These are phyloP conservation scores for Microcebus ravelobensis DNA, from an alignment of 2,113 vertebrate species.

Conservation along the genomic window DNA sequence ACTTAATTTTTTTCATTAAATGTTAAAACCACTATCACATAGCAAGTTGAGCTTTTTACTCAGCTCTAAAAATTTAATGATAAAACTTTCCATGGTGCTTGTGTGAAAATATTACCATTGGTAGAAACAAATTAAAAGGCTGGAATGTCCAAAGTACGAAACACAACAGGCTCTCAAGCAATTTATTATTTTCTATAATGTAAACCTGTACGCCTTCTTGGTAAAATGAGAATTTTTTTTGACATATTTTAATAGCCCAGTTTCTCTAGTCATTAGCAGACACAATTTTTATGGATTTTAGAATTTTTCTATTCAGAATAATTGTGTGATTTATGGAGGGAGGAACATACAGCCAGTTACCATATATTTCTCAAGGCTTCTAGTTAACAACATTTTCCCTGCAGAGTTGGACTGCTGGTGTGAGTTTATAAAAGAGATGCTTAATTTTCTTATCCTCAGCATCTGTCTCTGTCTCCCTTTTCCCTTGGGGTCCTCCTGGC, in stretches of 20 bases:
- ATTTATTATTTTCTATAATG: constrained; percentile 7
- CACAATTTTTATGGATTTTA: not conserved
- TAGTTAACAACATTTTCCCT: not conserved
- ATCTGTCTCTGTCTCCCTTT: not conserved
- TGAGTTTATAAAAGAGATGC: not conserved
- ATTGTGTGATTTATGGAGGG: not conserved
- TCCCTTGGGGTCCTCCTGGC: not conserved
- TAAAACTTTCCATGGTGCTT: not conserved
- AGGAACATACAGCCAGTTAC: not conserved
- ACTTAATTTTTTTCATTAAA: constrained; percentile 18
- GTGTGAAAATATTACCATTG: not conserved
- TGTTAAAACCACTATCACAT: not conserved
- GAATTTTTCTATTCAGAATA: not conserved
- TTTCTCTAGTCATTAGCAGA: constrained; percentile 20
- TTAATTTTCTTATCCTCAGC: not conserved
- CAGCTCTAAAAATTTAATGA: not conserved
- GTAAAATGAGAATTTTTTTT: not conserved
- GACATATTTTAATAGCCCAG: not conserved
- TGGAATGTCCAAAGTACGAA: not conserved
- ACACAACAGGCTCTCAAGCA: not conserved
- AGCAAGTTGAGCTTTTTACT: constrained; percentile 28
- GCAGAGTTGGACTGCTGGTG: not conserved
- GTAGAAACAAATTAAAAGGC: constrained; percentile 1
- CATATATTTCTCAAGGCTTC: not conserved
- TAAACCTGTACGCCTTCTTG: not conserved